Base-by-base conservation (phyloP, 2,797 vertebrate genomes). In the Triplophysa yarkandensis region DNA sequence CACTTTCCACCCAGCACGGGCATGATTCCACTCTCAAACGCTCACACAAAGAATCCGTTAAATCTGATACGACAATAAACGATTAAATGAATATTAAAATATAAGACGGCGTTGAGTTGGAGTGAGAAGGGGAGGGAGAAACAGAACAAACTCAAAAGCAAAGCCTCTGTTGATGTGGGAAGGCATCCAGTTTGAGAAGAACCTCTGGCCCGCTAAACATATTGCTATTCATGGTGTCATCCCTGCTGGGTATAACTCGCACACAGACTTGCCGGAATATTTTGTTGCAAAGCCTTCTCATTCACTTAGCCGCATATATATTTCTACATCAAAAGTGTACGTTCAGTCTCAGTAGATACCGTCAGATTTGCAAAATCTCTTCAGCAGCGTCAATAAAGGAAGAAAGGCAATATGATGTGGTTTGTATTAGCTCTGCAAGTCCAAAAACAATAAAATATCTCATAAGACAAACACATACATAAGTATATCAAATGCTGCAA, bases 161-260 rank as follows among this genome's bases (percentile, higher is more conserved):
- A 72, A 67, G 43, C 39, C 46, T 50, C 21, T 36, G 36, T 61
- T 32, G 17, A 7, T 30, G 19, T 63, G 61, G 28, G 34, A 60
- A 43, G 32, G 30, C 36, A n/a, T 48, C 7, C 69, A 71, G 70
- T 71, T 77, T 79, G 77, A 77, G 46, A 65, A 68, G 57, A 70
- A 78, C 75, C 71, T 78, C 50, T 78, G 71, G 71, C 71, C 43
- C 48, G 54, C 23, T 71, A 25, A 68, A 41, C 34, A 43, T 76
- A 78, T 75, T 77, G 71, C 75, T 80, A 77, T 77, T 77, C 81
- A 76, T 41, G 74, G 77, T 73, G 63, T 48, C 68, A 52, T 67
- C 60, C 58, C 75, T 41, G 48, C 58, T 43, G 77, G 62, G 54
- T 67, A 61, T 46, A 72, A 62, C 63, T 41, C 73, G 66, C 44